Base-by-base conservation (phyloP, 1,140 invertebrate species). In the Platorchestia sp. region DNA sequence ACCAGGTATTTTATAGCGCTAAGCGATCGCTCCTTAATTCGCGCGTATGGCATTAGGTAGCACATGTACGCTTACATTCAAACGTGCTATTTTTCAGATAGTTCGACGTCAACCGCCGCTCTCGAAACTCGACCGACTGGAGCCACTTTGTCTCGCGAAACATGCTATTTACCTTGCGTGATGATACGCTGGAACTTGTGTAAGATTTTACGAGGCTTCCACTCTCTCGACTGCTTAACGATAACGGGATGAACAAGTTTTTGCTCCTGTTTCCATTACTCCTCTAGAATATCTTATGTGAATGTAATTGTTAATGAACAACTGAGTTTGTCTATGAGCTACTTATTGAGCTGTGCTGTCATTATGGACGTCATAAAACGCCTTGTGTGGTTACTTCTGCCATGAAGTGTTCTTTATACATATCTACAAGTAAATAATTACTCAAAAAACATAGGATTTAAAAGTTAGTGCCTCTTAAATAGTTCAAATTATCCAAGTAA, bases 11-110 rank as follows among this genome's bases (percentile, higher is more conserved):
- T 93, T 93, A 93, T 93, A 45, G 91, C 43, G 45, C 40, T 45
- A 93, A 93, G 91, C 91, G 45, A 93, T 93, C 19, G 91, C 91
- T 93, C 91, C 91, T 93, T 93, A 93, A 93, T 93, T 42, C 45
- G 43, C 45, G 7, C 10, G 43, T 47, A 93, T 93, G 91, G 91
- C 91, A 93, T 45, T 93, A 93, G 45, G 91, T 93, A 93, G 91
- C 91, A 93, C 91, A 93, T 93, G 91, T 44, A 93, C 36, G 91
- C 44, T 44, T 93, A 93, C 91, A 40, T 45, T 19, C 43, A 93
- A 93, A 93, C 91, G 91, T 93, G 91, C 40, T 47, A 93, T 93
- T 93, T 90, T 93, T 93, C 91, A 93, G 91, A 47, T 47, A 45
- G 91, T 93, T 93, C 19, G 47, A 45, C 91, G 45, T 47, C 44